Percentiles rank a stretch among this genome's conserved stretches.
Evolutionary conservation across 2,113 vertebrate genomes (phyloP).

Genomic region (Mirza zaza): DNA sequence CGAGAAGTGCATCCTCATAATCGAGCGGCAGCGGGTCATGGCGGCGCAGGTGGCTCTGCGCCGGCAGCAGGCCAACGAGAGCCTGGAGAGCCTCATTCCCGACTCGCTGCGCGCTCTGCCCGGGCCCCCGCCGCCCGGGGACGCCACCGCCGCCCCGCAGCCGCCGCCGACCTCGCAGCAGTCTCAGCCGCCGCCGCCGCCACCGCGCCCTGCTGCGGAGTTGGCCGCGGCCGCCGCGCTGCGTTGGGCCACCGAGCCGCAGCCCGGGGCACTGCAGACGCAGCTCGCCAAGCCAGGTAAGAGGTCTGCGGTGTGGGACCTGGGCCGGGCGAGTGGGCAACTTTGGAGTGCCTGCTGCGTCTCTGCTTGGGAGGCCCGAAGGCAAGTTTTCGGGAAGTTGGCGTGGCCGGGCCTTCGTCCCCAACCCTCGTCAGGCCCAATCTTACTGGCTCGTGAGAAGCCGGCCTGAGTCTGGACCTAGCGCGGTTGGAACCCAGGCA

Average conservation of each 20-base stretch:
- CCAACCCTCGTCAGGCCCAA: rapidly evolving
- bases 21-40: slow-evolving; percentile 97
- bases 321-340: neutral
- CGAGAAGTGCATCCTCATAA: slow-evolving; percentile 98
- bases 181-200: neutral
- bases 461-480: neutral
- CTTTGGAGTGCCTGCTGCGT: neutral
- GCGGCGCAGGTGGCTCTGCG: slow-evolving; percentile 97
- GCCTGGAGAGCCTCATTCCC: slow-evolving; percentile 94
- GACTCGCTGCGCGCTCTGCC: slow-evolving; percentile 91
- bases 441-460: neutral
- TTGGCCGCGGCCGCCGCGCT: slow-evolving; percentile 78
- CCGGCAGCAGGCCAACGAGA: slow-evolving; percentile 96
- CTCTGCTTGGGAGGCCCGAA: neutral
- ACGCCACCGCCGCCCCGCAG: slow-evolving; percentile 57
- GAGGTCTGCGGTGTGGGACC: neutral
- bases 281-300: slow-evolving; percentile 82
- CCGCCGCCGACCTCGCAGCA: slow-evolving; percentile 56
- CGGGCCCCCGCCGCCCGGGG: slow-evolving; percentile 79
- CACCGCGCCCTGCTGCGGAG: slow-evolving; percentile 56
- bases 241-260: slow-evolving; percentile 78
- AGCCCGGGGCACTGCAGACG: slow-evolving; percentile 63
- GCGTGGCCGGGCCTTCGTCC: neutral
- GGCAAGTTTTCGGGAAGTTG: neutral
- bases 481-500: neutral